A percentile compares a stretch with the other conserved stretches of the same genome.
These are phyloP conservation scores for Eristalinus sepulchralis DNA, from an alignment of 2,888 invertebrate species.

Conservation along the genomic window DNA sequence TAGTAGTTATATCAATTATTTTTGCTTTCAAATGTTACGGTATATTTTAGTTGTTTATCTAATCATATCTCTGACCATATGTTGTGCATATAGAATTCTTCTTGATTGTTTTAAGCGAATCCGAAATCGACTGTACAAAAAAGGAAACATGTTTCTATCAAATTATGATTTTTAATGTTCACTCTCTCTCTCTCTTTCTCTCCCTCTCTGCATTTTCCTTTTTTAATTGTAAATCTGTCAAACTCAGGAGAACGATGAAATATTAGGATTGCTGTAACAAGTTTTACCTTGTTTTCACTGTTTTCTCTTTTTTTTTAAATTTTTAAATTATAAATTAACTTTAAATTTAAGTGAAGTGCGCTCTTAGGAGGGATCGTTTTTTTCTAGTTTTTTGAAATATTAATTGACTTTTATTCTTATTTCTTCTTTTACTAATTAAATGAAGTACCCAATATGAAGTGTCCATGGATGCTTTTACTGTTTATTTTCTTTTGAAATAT, in stretches of 20 bases:
- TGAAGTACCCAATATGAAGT: slow-evolving; percentile 44
- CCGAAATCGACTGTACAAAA: slow-evolving; percentile 54
- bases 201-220: not conserved
- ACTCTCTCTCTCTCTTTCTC: not conserved
- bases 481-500: slow-evolving; percentile 56
- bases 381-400: slow-evolving; percentile 34
- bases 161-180: not conserved
- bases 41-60: slow-evolving; percentile 35
- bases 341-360: slow-evolving; percentile 50
- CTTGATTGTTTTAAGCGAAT: slow-evolving; percentile 4
- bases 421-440: slow-evolving; percentile 30
- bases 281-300: slow-evolving; percentile 7
- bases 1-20: slow-evolving; percentile 60
- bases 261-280: slow-evolving; percentile 15
- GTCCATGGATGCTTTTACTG: slow-evolving; percentile 27
- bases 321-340: slow-evolving; percentile 40
- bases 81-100: slow-evolving; percentile 17
- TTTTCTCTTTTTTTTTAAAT: slow-evolving; percentile 14
- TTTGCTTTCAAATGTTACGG: slow-evolving; percentile 61
- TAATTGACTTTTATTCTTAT: slow-evolving; percentile 11
- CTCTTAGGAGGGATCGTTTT: not conserved
- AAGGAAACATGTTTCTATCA: slow-evolving; percentile 8
- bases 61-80: slow-evolving; percentile 27
- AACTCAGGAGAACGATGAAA: slow-evolving; percentile 16
- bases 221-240: not conserved